These are phyloP conservation scores for Mylabris phalerata DNA, from an alignment of 1,140 invertebrate species.

Conservation along the genomic window DNA sequence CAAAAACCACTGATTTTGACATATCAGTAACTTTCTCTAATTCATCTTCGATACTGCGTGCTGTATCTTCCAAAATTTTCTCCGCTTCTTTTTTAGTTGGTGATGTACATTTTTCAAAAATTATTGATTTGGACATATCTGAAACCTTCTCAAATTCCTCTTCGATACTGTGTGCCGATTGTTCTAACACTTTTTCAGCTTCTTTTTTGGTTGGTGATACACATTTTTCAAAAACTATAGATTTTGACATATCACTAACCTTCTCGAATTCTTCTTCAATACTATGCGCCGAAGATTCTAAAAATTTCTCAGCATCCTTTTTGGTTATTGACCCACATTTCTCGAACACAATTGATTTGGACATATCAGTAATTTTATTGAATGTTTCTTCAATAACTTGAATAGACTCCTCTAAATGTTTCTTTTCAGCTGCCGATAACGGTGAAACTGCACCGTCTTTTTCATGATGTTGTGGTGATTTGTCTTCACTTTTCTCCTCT, in stretches of 20 bases:
- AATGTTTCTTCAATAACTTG: not conserved
- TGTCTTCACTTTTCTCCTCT: constrained; percentile 20
- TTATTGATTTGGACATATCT: constrained; percentile 10
- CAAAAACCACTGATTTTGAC: constrained; percentile 11
- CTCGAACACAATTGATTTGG: constrained; percentile 20
- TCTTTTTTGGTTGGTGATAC: not conserved
- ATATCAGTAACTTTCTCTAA: not conserved
- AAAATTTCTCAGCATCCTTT: not conserved
- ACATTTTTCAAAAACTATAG: constrained; percentile 22
- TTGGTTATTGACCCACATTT: constrained; percentile 17
- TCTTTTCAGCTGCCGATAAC: too few species aligned
- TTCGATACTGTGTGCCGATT: not conserved
- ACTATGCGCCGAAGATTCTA: not conserved
- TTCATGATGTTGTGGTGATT: constrained; percentile 14
- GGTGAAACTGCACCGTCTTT: too few species aligned
- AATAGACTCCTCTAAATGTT: not conserved
- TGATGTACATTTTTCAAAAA: constrained; percentile 11
- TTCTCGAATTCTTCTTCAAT: not conserved
- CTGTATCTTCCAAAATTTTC: too few species aligned
- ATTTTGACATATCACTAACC: constrained; percentile 17
- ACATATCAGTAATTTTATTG: constrained; percentile 9
- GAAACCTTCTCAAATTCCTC: not conserved
- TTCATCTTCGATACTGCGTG: too few species aligned
- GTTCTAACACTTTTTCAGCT: not conserved
- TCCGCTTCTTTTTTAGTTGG: not conserved